These are phyloP conservation scores for Agonopterix heracliana DNA, from an alignment of 2,888 invertebrate species.

Conservation along the genomic window DNA sequence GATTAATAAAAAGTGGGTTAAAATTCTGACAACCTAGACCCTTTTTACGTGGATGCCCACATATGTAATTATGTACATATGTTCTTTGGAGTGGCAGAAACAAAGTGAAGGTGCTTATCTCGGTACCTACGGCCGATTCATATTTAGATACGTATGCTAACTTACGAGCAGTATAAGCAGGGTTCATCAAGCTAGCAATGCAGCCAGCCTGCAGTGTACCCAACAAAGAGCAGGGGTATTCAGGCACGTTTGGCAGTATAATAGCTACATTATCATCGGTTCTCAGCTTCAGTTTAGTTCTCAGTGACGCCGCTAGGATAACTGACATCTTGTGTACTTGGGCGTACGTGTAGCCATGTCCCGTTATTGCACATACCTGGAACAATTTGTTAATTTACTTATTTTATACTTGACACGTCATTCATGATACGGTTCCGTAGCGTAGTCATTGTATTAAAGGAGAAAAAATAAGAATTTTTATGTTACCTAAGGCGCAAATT, in stretches of 20 bases:
- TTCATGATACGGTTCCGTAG: too few relatives aligned
- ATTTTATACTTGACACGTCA: too few relatives aligned
- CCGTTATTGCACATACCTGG: constrained; percentile 85
- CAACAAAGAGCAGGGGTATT: constrained; percentile 79
- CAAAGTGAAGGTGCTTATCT: too few relatives aligned
- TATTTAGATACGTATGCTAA: neutral
- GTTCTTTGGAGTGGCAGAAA: too few relatives aligned
- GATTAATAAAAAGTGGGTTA: too few relatives aligned
- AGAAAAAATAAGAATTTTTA: too few relatives aligned
- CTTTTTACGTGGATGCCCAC: too few relatives aligned
- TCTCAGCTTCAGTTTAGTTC: constrained; percentile 78
- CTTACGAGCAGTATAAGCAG: constrained; percentile 65
- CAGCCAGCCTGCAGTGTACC: constrained; percentile 83
- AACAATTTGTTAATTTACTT: constrained; percentile 17
- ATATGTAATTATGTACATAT: too few relatives aligned
- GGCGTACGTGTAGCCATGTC: constrained; percentile 82
- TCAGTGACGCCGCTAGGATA: constrained; percentile 79
- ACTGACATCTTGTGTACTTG: constrained; percentile 78
- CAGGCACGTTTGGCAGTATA: constrained; percentile 85
- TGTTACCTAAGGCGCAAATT: too few relatives aligned
- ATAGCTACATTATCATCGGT: constrained; percentile 81
- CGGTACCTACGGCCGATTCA: too few relatives aligned
- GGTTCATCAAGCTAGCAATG: constrained; percentile 82
- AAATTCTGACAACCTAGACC: too few relatives aligned
- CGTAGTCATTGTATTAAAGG: too few relatives aligned